Evolutionary conservation across 2,888 invertebrate genomes (phyloP).

Genomic region (Caenorhabditis uteleia): DNA sequence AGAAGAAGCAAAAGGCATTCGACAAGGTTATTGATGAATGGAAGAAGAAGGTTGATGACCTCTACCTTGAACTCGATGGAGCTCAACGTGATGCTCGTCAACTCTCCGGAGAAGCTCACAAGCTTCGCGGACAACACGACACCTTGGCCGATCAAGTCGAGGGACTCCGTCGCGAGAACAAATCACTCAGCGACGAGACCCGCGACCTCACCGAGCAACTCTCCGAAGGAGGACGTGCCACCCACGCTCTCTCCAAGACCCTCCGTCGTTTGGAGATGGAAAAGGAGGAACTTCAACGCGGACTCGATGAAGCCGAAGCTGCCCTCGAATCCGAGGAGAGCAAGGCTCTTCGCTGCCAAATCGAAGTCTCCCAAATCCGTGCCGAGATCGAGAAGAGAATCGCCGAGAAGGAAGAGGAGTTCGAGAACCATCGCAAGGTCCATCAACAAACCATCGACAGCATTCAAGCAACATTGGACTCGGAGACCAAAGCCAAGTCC

Average conservation of each 20-base stretch:
- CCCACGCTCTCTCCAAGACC: slow-evolving; percentile 98
- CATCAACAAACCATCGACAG: slow-evolving; percentile 99
- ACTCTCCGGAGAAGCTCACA: slow-evolving; percentile 93
- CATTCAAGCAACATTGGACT: slow-evolving; percentile 99
- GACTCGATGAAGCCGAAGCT: slow-evolving; percentile 84
- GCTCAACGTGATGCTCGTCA: slow-evolving; percentile 99
- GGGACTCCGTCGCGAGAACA: slow-evolving; percentile 97
- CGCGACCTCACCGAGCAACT: slow-evolving; percentile 95
- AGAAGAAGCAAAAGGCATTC: slow-evolving; percentile 99
- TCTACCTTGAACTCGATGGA: slow-evolving; percentile 94
- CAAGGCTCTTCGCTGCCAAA: slow-evolving; percentile 74
- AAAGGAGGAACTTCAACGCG: slow-evolving; percentile 93
- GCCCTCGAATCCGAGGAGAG: slow-evolving; percentile 99
- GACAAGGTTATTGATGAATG: slow-evolving; percentile 95
- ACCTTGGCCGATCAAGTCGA: slow-evolving; percentile 78
- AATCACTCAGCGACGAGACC: slow-evolving; percentile 76
- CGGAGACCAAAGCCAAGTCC: slow-evolving; percentile 75
- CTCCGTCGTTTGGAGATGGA: slow-evolving; percentile 98
- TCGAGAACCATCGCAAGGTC: slow-evolving; percentile 84
- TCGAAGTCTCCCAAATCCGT: slow-evolving; percentile 96
- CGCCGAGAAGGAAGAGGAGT: slow-evolving; percentile 99
- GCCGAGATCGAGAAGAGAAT: slow-evolving; percentile 99
- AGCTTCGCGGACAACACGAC: slow-evolving; percentile 65
- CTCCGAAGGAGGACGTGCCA: slow-evolving; percentile 82
- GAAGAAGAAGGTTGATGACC: slow-evolving; percentile 95